phyloP scores from a whole-genome alignment of 2,888 invertebrate genomes.

The Drosophila macrothrix region DNA sequence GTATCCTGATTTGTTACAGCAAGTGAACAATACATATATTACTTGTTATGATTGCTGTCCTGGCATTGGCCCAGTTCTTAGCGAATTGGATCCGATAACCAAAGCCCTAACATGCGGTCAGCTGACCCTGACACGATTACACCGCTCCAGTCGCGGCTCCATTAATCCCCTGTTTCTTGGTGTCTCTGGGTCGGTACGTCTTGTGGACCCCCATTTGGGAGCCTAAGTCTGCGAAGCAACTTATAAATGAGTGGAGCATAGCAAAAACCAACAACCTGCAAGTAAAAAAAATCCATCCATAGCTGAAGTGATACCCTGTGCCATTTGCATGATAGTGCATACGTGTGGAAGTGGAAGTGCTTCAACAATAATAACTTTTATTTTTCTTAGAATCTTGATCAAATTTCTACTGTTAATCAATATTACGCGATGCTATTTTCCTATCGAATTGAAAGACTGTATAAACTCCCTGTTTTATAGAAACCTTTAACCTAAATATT shows the following conservation, averaged over 20 bases:
- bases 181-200: slow-evolving; percentile 5
- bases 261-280: not conserved
- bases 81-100: slow-evolving; percentile 16
- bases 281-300: not conserved
- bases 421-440: not conserved
- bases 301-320: not conserved
- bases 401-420: not conserved
- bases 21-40: slow-evolving; percentile 13
- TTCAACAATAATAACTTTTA: not conserved
- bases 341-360: not conserved
- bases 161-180: slow-evolving; percentile 18
- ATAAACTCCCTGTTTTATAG: not conserved
- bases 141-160: slow-evolving; percentile 11
- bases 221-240: not conserved
- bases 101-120: slow-evolving; percentile 31
- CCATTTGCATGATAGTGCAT: not conserved
- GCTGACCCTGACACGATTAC: slow-evolving; percentile 65
- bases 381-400: not conserved
- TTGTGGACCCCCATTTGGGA: not conserved
- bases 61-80: slow-evolving; percentile 71
- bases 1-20: slow-evolving; percentile 9
- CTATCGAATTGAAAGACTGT: not conserved
- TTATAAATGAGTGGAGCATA: not conserved
- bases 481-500: too few relatives aligned
- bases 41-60: slow-evolving; percentile 35